Evolutionary conservation across 2,797 vertebrate genomes (phyloP), one percentile per base, ranked within the genome.

Genomic region (Garrulus glandarius): DNA sequence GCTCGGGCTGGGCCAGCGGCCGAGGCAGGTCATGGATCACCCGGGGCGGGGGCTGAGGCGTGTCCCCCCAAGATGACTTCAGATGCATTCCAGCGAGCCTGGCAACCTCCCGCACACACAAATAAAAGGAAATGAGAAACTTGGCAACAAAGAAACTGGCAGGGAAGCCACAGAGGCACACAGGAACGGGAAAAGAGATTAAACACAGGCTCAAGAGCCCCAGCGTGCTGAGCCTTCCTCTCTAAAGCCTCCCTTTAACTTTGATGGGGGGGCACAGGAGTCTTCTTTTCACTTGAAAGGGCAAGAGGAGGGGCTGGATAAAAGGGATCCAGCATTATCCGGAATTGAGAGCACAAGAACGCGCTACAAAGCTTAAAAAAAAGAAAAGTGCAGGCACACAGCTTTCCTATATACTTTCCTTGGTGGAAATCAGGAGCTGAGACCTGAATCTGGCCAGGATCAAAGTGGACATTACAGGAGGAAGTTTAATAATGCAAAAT

Each of bases 31-130:
- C 98, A 93, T 93, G 97, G 97, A 98, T 96, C 98, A 96, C 57
- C 80, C 96, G 19, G 97, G 96, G 93, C 6, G 5, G 89, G 39
- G 87, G 65, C 75, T 7, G 16, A 76, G 88, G 74, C 49, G 2
- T 86, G 85, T 98, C 97, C 98, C 98, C 98, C 97, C 97, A 97
- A 95, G 98, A 98, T 98, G 98, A 96, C 94, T 99, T 98, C 97
- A 97, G 98, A 98, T 98, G 96, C 99, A 98, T 98, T 99, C 98
- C 98, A 98, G 97, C 91, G 96, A 98, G 97, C 98, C 98, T 98
- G 98, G 98, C 98, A 98, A 97, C 98, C 98, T 97, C 84, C 95
- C 27, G 71, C 94, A 97, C 98, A 98, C 97, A 98, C 98, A 98
- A 98, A 96, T 86, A 91, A 97, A 98, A 98, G 97, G 98, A 98